Evolutionary conservation across 2,113 vertebrate genomes (phyloP).

Genomic region (Poicephalus meyeri): DNA sequence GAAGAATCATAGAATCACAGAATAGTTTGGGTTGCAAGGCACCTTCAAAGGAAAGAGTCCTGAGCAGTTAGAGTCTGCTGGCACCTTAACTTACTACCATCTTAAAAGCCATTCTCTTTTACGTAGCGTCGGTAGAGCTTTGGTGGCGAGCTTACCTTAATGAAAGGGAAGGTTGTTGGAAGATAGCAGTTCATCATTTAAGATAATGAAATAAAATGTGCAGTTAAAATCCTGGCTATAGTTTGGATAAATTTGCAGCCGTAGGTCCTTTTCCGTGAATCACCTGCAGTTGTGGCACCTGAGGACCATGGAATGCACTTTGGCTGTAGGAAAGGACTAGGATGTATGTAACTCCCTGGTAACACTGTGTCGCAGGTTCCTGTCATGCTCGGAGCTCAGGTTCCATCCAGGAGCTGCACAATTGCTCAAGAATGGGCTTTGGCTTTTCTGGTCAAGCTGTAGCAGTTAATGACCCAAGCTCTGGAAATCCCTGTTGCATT

Average conservation of each 20-base stretch:
- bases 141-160: not conserved
- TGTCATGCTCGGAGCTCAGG: accelerated
- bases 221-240: not conserved
- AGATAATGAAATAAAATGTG: not conserved
- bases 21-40: not conserved
- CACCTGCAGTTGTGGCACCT: not conserved
- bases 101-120: not conserved
- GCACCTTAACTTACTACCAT: not conserved
- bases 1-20: not conserved
- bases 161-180: not conserved
- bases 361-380: not conserved
- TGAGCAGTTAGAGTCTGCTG: not conserved
- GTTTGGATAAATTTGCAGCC: not conserved
- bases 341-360: not conserved
- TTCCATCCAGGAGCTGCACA: not conserved
- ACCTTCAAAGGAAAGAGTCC: not conserved
- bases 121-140: not conserved
- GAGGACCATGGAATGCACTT: not conserved
- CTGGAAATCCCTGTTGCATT: not conserved
- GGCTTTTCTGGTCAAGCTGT: not conserved
- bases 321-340: not conserved
- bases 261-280: not conserved
- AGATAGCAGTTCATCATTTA: not conserved
- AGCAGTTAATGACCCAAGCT: not conserved
- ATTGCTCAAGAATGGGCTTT: not conserved